A percentile compares a stretch with the other conserved stretches of the same genome.
phyloP scores from a whole-genome alignment of 1,140 invertebrate genomes.

The Heliothis subflexa region DNA sequence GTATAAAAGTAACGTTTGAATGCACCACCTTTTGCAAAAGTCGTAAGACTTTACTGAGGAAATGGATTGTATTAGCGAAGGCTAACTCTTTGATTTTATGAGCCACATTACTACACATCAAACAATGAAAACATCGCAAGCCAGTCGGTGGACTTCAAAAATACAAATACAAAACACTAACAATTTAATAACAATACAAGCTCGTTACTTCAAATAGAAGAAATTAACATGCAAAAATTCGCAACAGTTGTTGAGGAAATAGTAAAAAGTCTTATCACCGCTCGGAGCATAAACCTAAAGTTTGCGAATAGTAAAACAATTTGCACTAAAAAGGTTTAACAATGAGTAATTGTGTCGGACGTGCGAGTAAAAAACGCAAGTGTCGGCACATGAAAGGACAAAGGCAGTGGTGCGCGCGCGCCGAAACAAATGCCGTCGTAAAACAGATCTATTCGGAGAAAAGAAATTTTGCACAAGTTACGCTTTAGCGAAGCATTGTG shows the following conservation, averaged over 20 bases:
- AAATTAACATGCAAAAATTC: slow-evolving; percentile 36
- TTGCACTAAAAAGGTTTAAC: slow-evolving; percentile 62
- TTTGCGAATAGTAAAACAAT: slow-evolving; percentile 56
- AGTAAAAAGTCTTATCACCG: slow-evolving; percentile 36
- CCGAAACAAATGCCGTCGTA: slow-evolving; percentile 69
- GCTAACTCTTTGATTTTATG: slow-evolving; percentile 33
- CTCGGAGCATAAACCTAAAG: slow-evolving; percentile 50
- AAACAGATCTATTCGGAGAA: slow-evolving; percentile 74
- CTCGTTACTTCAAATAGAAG: slow-evolving; percentile 39
- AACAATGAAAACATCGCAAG: slow-evolving; percentile 36
- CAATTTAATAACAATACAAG: slow-evolving; percentile 37
- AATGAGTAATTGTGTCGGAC: slow-evolving; percentile 57
- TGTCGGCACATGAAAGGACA: slow-evolving; percentile 54
- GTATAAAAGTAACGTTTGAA: slow-evolving; percentile 32
- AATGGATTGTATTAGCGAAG: slow-evolving; percentile 22
- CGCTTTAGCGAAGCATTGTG: slow-evolving; percentile 54
- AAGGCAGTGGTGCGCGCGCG: slow-evolving; percentile 16
- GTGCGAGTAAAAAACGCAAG: slow-evolving; percentile 40
- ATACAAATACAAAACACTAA: slow-evolving; percentile 26
- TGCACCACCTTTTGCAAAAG: slow-evolving; percentile 17
- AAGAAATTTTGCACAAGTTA: slow-evolving; percentile 81
- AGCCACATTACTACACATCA: slow-evolving; percentile 28
- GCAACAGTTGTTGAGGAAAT: slow-evolving; percentile 22
- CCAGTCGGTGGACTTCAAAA: slow-evolving; percentile 29
- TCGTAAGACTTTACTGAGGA: slow-evolving; percentile 31